A percentile compares a stretch with the other conserved stretches of the same genome.
Conservation (phyloP, 2,797 vertebrate species). For the Phrynocephalus guinanensis region DNA sequence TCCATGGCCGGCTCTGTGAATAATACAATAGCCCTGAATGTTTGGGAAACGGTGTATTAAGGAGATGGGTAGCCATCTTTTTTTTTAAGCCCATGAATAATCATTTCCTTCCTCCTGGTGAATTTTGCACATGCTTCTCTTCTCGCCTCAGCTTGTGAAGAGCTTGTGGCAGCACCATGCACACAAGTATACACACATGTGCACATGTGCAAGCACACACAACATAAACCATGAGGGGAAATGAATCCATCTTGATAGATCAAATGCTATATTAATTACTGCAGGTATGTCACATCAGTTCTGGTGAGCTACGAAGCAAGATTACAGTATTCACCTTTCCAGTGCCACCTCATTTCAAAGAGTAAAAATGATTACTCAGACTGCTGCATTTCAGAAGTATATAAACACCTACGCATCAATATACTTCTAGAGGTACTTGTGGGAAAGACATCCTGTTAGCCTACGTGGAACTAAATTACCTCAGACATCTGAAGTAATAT, state of each 20-base stretch:
- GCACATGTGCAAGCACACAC: background rate
- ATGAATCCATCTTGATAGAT: slow-evolving; percentile 13
- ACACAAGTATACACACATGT: too few relatives aligned
- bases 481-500: background rate
- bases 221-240: slow-evolving; percentile 28
- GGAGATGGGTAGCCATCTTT: too few relatives aligned
- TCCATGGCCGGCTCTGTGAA: too few relatives aligned
- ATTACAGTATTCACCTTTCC: slow-evolving; percentile 47
- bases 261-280: background rate
- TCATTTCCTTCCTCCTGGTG: too few relatives aligned
- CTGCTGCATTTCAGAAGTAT: slow-evolving; percentile 38
- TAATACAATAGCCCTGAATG: too few relatives aligned
- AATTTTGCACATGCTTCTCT: too few relatives aligned
- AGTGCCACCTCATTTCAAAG: slow-evolving; percentile 57
- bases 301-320: slow-evolving; percentile 46
- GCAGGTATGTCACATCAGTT: slow-evolving; percentile 15
- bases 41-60: too few relatives aligned
- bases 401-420: slow-evolving; percentile 42
- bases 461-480: slow-evolving; percentile 30
- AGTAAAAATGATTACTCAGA: slow-evolving; percentile 52
- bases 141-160: too few relatives aligned
- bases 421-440: slow-evolving; percentile 29
- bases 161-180: too few relatives aligned
- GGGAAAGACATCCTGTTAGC: slow-evolving; percentile 1
- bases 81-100: too few relatives aligned